Conservation (phyloP, 2,113 vertebrate species). For the Chloroceryle aenea region DNA sequence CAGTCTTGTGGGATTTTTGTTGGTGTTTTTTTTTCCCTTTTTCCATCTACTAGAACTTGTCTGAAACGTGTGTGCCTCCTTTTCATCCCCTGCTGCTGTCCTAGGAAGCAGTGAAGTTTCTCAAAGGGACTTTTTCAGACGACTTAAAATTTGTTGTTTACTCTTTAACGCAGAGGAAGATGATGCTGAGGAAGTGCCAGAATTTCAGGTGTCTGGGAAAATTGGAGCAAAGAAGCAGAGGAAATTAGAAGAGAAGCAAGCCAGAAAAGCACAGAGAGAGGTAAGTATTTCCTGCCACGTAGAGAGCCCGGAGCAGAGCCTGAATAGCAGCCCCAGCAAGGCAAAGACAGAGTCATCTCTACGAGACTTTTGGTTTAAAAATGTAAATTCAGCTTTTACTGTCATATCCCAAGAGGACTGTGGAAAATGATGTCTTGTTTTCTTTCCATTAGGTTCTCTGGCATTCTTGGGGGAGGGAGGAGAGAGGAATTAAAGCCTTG, state of each 20-base stretch:
- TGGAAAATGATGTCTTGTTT: neutral
- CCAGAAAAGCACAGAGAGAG: constrained; percentile 93
- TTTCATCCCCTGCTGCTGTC: constrained; percentile 14
- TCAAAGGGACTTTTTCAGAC: neutral
- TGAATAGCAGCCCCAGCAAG: neutral
- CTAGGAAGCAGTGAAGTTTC: neutral
- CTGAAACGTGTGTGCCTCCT: neutral
- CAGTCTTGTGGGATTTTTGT: neutral
- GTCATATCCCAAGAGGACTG: neutral
- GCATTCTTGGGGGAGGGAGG: neutral
- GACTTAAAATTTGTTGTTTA: neutral
- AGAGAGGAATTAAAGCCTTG: neutral
- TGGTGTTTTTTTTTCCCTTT: neutral
- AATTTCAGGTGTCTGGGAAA: constrained; percentile 81
- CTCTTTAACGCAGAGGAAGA: constrained; percentile 64
- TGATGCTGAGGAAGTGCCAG: constrained; percentile 71
- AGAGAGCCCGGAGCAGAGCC: neutral
- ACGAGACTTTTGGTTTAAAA: neutral
- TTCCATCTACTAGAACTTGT: constrained; percentile 1
- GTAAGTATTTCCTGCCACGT: constrained; percentile 72
- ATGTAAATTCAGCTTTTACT: neutral
- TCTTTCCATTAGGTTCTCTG: neutral
- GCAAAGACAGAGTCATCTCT: neutral
- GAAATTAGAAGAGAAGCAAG: constrained; percentile 97
- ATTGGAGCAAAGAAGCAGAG: constrained; percentile 94